Conservation (phyloP, 2,113 vertebrate species). For the Danio rerio region GRCz12tu NC_133185.1:44961501-44962000, state of each 20-base stretch:
- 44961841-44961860: neutral
- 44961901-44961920: slow-evolving; percentile 46
- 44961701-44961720: neutral
- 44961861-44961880: slow-evolving; percentile 14
- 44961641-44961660: slow-evolving; percentile 11
- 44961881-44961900: slow-evolving; percentile 37
- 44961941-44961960: slow-evolving; percentile 43
- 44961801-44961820: slow-evolving; percentile 10
- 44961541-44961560: neutral
- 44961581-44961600: neutral
- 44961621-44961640: slow-evolving; percentile 35
- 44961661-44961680: slow-evolving; percentile 30
- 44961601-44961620: slow-evolving; percentile 47
- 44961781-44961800: neutral
- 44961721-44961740: slow-evolving; percentile 4
- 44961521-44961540: neutral
- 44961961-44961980: slow-evolving; percentile 48
- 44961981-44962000: slow-evolving; percentile 45
- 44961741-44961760: neutral
- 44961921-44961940: slow-evolving; percentile 51
- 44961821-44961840: neutral
- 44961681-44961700: slow-evolving; percentile 12
- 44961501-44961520: neutral
- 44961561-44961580: slow-evolving; percentile 10
- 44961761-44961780: neutral